phyloP scores from a whole-genome alignment of 2,113 vertebrate species.

The Eudorcas thomsonii region DNA sequence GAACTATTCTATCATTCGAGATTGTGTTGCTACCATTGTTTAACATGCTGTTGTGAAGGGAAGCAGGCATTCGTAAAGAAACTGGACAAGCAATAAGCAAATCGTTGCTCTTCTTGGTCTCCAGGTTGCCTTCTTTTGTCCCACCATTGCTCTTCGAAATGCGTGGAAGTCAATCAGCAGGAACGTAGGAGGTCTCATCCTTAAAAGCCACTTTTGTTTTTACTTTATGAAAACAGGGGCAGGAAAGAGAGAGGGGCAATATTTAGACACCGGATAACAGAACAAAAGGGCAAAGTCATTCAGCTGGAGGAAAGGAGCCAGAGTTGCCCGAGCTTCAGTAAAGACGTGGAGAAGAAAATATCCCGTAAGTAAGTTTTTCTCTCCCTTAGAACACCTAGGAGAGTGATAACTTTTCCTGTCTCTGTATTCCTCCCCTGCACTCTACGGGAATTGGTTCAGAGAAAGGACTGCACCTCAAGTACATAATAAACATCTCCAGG shows the following conservation, averaged over 20 bases:
- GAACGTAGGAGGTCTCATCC: background rate
- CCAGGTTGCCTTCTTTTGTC: background rate
- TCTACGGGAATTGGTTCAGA: conserved; percentile 39
- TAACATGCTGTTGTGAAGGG: background rate
- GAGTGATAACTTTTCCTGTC: background rate
- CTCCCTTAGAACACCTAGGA: background rate
- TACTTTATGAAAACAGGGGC: background rate
- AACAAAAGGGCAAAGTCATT: background rate
- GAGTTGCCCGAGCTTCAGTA: background rate
- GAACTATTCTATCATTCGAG: background rate
- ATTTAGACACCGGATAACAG: background rate
- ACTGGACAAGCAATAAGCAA: background rate
- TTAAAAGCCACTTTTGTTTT: background rate
- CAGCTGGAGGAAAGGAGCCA: background rate
- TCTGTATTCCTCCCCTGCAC: background rate
- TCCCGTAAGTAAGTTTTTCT: background rate
- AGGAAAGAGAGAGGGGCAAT: background rate
- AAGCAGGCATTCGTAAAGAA: background rate
- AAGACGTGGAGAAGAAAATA: conserved; percentile 9
- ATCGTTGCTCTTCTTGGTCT: background rate
- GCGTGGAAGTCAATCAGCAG: background rate
- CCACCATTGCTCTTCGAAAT: background rate
- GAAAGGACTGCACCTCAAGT: conserved; percentile 1
- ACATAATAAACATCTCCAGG: conserved; percentile 59
- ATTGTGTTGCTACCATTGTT: background rate